A percentile compares a stretch with the other conserved stretches of the same genome.
Evolutionary conservation across 2,113 vertebrate genomes (phyloP).

Genomic region (Ceuthmochares aereus): DNA sequence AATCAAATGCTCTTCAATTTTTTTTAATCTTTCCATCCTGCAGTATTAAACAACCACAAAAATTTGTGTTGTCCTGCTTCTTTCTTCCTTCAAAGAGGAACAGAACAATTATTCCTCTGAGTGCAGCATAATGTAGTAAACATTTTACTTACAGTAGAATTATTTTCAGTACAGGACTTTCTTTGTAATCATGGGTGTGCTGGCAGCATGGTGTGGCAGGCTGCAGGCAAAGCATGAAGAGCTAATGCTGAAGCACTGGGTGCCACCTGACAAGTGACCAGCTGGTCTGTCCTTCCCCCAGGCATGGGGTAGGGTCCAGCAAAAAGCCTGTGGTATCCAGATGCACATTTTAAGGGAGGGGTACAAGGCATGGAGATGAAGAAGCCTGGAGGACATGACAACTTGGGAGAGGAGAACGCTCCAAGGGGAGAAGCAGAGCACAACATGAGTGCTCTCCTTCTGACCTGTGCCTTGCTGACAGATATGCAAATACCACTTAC

Average conservation of each 20-base stretch:
- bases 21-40: neutral
- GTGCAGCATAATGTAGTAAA: neutral
- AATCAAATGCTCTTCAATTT: neutral
- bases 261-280: neutral
- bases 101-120: neutral
- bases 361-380: neutral
- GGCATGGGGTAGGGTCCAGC: neutral
- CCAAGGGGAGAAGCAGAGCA: neutral
- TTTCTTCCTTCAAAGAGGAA: neutral
- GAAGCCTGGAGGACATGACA: neutral
- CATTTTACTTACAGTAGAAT: neutral
- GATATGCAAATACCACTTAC: neutral
- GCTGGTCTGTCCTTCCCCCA: neutral
- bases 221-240: neutral
- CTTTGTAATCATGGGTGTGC: accelerated
- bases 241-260: neutral
- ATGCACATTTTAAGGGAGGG: accelerated
- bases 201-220: accelerated
- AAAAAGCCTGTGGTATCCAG: neutral
- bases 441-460: neutral
- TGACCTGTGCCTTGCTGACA: neutral
- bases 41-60: neutral
- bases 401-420: neutral
- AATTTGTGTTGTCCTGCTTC: neutral
- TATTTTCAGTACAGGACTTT: neutral